Conservation (phyloP, 1,140 invertebrate genomes). For the Hydropsyche tenuis region DNA sequence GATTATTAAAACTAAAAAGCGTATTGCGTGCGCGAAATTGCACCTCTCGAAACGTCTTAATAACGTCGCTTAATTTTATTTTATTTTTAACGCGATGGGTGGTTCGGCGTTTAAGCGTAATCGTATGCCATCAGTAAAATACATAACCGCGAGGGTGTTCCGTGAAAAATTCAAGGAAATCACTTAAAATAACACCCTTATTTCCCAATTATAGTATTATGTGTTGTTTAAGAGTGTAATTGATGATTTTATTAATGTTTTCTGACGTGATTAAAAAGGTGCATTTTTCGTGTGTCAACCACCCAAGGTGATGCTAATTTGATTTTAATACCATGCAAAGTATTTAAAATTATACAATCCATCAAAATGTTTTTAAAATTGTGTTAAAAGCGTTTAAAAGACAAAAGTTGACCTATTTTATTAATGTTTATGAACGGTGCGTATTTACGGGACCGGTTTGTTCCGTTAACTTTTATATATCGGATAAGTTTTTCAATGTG, state of each 20-base stretch:
- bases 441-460: not conserved
- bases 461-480: not conserved
- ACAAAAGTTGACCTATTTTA: slow-evolving; percentile 27
- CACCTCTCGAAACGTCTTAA: slow-evolving; percentile 25
- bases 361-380: not conserved
- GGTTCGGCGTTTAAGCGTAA: not conserved
- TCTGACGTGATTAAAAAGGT: slow-evolving; percentile 53
- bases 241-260: slow-evolving; percentile 55
- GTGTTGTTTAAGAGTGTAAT: slow-evolving; percentile 52
- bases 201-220: too few relatives aligned
- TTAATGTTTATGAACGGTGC: not conserved
- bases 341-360: too few relatives aligned
- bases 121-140: not conserved
- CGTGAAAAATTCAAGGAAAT: too few relatives aligned
- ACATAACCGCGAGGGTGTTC: not conserved
- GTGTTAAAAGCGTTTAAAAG: slow-evolving; percentile 1
- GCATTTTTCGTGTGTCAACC: slow-evolving; percentile 55
- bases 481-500: too few relatives aligned
- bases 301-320: slow-evolving; percentile 52
- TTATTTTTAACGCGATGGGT: slow-evolving; percentile 9
- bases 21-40: slow-evolving; percentile 40
- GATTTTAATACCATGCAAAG: slow-evolving; percentile 47
- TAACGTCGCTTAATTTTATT: slow-evolving; percentile 25
- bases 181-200: too few relatives aligned
- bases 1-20: slow-evolving; percentile 29